Conservation (phyloP, 2,797 vertebrate species). For the Valencia hispanica region DNA sequence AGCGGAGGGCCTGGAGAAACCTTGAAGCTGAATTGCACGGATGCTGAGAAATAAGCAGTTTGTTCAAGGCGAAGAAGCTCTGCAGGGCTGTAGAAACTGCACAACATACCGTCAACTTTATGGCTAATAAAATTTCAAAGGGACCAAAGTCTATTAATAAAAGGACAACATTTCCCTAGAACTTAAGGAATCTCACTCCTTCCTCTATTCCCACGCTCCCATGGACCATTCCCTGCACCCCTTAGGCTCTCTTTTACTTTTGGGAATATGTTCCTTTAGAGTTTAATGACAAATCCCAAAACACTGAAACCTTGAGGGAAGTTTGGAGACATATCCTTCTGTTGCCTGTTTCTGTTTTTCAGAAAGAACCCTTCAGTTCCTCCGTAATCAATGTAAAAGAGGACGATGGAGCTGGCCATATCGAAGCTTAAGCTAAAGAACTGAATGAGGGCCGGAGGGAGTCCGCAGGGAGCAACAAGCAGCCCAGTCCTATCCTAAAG, state of each 20-base stretch:
- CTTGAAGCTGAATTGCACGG: conserved; percentile 69
- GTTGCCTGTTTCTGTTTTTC: conserved; percentile 9
- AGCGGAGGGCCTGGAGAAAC: conserved; percentile 67
- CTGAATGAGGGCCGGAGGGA: conserved; percentile 48
- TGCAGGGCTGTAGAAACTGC: conserved; percentile 78
- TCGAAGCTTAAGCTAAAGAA: conserved; percentile 35
- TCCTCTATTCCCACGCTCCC: conserved; percentile 83
- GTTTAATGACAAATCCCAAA: conserved; percentile 49
- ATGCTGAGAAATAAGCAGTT: conserved; percentile 55
- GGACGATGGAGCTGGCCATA: conserved; percentile 51
- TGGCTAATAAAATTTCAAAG: conserved; percentile 98
- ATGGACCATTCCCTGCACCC: conserved; percentile 55
- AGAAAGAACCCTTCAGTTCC: conserved; percentile 38
- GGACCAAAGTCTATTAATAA: conserved; percentile 90
- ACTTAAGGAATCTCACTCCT: conserved; percentile 85
- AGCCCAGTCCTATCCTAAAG: conserved; percentile 79
- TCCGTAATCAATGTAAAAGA: conserved; percentile 59
- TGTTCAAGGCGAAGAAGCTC: conserved; percentile 76
- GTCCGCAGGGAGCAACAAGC: conserved; percentile 79
- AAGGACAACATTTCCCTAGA: conserved; percentile 84
- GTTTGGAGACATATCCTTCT: conserved; percentile 16
- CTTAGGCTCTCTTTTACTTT: conserved; percentile 42
- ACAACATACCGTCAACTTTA: conserved; percentile 89
- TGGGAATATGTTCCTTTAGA: conserved; percentile 51
- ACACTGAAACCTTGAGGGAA: conserved; percentile 26